Evolutionary conservation across 2,797 vertebrate genomes (phyloP).

Genomic region (Sorex maritimensis): DNA sequence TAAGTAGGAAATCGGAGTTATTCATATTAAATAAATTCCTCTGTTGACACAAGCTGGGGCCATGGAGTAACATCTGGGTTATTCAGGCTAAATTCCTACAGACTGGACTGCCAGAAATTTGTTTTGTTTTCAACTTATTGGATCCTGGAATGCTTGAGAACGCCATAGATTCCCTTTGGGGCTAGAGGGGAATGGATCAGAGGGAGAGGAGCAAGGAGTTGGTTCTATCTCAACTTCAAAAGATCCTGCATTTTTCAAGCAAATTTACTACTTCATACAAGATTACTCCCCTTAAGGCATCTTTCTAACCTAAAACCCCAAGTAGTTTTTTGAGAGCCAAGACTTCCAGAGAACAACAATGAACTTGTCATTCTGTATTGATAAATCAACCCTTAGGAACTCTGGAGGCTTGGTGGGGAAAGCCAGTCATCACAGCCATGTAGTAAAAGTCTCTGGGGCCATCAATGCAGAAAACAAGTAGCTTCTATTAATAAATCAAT

Average conservation of each 20-base stretch:
- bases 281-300: slow-evolving; percentile 64
- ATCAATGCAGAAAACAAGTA: slow-evolving; percentile 77
- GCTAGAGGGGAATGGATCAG: background rate
- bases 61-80: slow-evolving; percentile 49
- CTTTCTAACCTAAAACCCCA: slow-evolving; percentile 61
- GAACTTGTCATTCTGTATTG: slow-evolving; percentile 85
- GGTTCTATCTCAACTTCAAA: slow-evolving; percentile 57
- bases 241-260: slow-evolving; percentile 54
- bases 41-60: slow-evolving; percentile 27
- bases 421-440: slow-evolving; percentile 78
- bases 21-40: slow-evolving; percentile 56
- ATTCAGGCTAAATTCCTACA: slow-evolving; percentile 30
- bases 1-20: slow-evolving; percentile 61
- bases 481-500: slow-evolving; percentile 87
- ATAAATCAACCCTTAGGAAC: slow-evolving; percentile 75
- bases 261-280: slow-evolving; percentile 53
- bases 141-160: slow-evolving; percentile 70
- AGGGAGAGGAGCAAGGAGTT: background rate
- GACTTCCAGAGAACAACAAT: slow-evolving; percentile 84
- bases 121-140: slow-evolving; percentile 54
- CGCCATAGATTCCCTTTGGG: background rate
- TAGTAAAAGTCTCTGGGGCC: slow-evolving; percentile 75
- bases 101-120: slow-evolving; percentile 45
- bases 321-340: slow-evolving; percentile 69
- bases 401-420: slow-evolving; percentile 80